A percentile compares a stretch with the other conserved stretches of the same genome.
Conservation (phyloP, 2,888 invertebrate genomes). For the Sthenelais limicola region DNA sequence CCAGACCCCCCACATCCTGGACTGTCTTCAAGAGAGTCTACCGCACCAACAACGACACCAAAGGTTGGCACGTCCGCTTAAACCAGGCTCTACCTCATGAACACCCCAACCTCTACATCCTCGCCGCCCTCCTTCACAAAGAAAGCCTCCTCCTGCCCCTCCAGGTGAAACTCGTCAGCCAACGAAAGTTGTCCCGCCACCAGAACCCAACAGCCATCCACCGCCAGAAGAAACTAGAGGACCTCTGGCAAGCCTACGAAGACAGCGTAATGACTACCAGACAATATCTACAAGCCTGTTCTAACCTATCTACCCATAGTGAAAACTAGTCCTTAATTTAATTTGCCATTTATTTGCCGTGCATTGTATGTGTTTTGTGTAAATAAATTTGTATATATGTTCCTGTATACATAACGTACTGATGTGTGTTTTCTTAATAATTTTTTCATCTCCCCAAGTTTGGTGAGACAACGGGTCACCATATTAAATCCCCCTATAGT, state of each 20-base stretch:
- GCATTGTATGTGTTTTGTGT: too few species aligned
- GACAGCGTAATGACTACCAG: not conserved
- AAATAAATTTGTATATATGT: too few species aligned
- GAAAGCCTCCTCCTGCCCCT: not conserved
- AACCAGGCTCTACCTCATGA: not conserved
- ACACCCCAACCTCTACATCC: not conserved
- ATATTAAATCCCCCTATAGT: too few species aligned
- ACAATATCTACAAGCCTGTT: too few species aligned
- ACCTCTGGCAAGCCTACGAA: not conserved
- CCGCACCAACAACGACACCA: conserved; percentile 31
- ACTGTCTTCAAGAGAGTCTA: conserved; percentile 12
- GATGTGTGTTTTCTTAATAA: too few species aligned
- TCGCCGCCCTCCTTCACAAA: not conserved
- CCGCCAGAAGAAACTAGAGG: not conserved
- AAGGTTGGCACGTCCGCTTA: conserved; percentile 27
- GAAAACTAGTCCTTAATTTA: too few species aligned
- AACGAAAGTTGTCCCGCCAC: not conserved
- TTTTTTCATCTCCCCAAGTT: too few species aligned
- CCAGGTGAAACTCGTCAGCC: not conserved
- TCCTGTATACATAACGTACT: too few species aligned
- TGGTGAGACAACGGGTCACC: too few species aligned
- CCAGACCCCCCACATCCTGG: conserved; percentile 2
- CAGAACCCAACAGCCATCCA: not conserved
- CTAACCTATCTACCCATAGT: too few species aligned
- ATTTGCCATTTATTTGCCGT: too few species aligned